These are phyloP conservation scores for Pachyrhynchus sulphureomaculatus DNA, from an alignment of 1,140 invertebrate species.

Conservation along the genomic window DNA sequence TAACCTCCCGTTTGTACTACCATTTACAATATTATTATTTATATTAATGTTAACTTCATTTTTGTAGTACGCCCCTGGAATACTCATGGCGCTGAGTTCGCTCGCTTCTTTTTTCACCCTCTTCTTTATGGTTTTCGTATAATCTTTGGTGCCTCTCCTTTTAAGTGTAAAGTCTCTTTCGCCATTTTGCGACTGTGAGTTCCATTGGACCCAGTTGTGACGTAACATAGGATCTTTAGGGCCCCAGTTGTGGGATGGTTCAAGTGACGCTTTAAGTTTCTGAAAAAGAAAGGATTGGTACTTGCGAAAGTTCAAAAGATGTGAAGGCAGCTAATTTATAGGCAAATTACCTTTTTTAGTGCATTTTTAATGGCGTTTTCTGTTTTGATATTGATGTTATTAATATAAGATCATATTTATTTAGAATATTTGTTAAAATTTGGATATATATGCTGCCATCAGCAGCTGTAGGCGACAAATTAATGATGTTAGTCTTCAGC, in stretches of 20 bases:
- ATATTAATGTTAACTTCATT: conserved; percentile 24
- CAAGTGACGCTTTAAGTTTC: conserved; percentile 60
- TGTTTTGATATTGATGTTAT: too few relatives aligned
- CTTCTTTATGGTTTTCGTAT: conserved; percentile 60
- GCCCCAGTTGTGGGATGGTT: conserved; percentile 62
- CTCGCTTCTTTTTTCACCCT: conserved; percentile 34
- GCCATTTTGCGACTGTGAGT: conserved; percentile 49
- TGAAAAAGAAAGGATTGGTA: conserved; percentile 37
- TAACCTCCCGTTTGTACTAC: neutral
- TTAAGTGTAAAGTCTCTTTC: conserved; percentile 60
- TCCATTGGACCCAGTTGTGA: conserved; percentile 61
- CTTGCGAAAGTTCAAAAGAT: too few relatives aligned
- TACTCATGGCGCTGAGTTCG: conserved; percentile 10
- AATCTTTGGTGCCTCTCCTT: conserved; percentile 60
- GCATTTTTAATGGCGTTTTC: too few relatives aligned
- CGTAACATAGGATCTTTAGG: conserved; percentile 62
- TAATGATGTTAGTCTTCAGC: too few relatives aligned
- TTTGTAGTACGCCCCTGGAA: conserved; percentile 20
- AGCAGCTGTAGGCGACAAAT: too few relatives aligned
- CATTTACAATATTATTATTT: conserved; percentile 28
- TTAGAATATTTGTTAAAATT: too few relatives aligned
- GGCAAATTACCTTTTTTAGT: too few relatives aligned
- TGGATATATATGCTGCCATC: too few relatives aligned
- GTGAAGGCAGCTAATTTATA: too few relatives aligned
- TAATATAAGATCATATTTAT: too few relatives aligned